A percentile compares a stretch with the other conserved stretches of the same genome.
Evolutionary conservation across 2,113 vertebrate genomes (phyloP).

Genomic region (Antennarius striatus): DNA sequence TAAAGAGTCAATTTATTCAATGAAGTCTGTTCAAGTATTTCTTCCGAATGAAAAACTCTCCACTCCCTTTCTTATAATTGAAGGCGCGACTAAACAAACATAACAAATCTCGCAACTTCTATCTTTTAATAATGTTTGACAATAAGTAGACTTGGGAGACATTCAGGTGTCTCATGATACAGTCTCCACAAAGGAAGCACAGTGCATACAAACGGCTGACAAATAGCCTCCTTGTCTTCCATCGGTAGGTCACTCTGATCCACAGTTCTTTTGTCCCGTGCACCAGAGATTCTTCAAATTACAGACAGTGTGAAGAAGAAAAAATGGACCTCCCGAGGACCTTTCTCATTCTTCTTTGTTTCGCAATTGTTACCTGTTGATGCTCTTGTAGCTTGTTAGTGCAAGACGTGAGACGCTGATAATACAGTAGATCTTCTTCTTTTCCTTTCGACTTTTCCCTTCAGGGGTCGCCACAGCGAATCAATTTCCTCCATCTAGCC

Average conservation of each 20-base stretch:
- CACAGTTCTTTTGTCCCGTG: slow-evolving; percentile 27
- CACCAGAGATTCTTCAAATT: slow-evolving; percentile 28
- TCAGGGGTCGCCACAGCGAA: too few species aligned
- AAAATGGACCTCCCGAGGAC: slow-evolving; percentile 32
- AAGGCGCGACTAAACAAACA: background rate
- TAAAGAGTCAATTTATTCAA: background rate
- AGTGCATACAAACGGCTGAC: slow-evolving; percentile 19
- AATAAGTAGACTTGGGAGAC: slow-evolving; percentile 22
- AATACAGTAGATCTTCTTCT: too few species aligned
- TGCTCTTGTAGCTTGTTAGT: slow-evolving; percentile 23
- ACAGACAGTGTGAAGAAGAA: slow-evolving; percentile 21
- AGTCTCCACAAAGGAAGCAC: slow-evolving; percentile 2
- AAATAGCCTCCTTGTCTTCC: slow-evolving; percentile 25
- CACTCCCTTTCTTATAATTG: background rate
- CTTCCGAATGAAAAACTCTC: background rate
- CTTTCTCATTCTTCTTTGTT: slow-evolving; percentile 34
- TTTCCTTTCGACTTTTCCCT: too few species aligned
- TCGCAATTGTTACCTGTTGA: slow-evolving; percentile 25
- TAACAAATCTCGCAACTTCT: slow-evolving; percentile 1
- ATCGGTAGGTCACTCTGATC: slow-evolving; percentile 26
- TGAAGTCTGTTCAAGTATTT: background rate
- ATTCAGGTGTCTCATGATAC: slow-evolving; percentile 32
- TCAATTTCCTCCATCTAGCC: too few species aligned
- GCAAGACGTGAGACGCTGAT: slow-evolving; percentile 30
- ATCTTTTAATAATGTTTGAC: slow-evolving; percentile 15